phyloP scores from a whole-genome alignment of 2,888 invertebrate species.

The Autographa gamma region DNA sequence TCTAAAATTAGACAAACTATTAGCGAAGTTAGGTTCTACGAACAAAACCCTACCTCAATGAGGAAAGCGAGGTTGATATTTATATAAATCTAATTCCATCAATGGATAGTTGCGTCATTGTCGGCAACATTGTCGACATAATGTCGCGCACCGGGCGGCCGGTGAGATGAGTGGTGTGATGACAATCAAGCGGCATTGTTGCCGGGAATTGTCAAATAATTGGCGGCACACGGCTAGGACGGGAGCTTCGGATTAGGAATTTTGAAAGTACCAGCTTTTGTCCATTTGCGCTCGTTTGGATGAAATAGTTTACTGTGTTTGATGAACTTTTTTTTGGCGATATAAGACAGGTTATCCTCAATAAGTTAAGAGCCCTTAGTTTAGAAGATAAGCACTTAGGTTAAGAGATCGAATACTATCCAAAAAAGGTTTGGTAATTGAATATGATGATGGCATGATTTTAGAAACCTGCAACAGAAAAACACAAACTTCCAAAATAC shows the following conservation, averaged over 20 bases:
- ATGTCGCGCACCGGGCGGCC: neutral
- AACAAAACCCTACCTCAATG: neutral
- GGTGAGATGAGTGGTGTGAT: slow-evolving; percentile 36
- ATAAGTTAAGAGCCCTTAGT: too few species aligned
- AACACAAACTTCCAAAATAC: neutral
- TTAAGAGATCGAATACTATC: too few species aligned
- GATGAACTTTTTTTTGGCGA: too few species aligned
- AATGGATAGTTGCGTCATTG: slow-evolving; percentile 8
- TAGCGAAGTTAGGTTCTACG: neutral
- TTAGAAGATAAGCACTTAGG: too few species aligned
- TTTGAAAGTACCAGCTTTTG: neutral
- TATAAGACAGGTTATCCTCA: too few species aligned
- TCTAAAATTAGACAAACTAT: neutral
- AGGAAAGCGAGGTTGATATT: neutral
- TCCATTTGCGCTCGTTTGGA: neutral
- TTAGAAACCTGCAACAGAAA: neutral
- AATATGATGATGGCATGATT: too few species aligned
- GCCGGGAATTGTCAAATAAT: slow-evolving; percentile 65
- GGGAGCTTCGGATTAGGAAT: neutral
- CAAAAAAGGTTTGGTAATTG: too few species aligned
- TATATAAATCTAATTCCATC: slow-evolving; percentile 10
- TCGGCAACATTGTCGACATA: slow-evolving; percentile 10
- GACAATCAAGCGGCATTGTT: slow-evolving; percentile 62
- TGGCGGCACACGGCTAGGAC: slow-evolving; percentile 26
- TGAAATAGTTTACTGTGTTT: neutral